Evolutionary conservation across 2,113 vertebrate species (phyloP).

Genomic region (Phodopus roborovskii): DNA sequence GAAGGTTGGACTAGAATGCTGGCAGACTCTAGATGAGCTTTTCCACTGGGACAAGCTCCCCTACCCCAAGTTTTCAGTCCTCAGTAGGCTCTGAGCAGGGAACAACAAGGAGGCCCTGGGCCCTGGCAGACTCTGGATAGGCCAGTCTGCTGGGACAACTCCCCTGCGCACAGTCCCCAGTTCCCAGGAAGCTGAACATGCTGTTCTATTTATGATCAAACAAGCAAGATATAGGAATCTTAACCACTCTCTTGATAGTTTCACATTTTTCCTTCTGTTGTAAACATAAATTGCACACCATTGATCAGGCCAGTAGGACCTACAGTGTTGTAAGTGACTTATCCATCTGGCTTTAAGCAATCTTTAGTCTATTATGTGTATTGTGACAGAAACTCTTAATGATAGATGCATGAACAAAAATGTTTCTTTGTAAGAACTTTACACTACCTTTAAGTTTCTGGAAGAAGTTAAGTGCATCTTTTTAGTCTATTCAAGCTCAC

Average conservation of each 20-base stretch:
- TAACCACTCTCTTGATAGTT: not conserved
- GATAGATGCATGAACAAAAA: not conserved
- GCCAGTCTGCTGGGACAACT: no score
- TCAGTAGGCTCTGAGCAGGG: no score
- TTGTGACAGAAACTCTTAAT: not conserved
- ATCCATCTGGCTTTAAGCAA: not conserved
- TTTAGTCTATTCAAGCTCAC: slow-evolving; percentile 1
- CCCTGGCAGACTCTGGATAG: no score
- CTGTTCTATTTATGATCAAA: no score
- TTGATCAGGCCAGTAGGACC: not conserved
- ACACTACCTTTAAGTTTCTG: not conserved
- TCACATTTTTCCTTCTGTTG: not conserved
- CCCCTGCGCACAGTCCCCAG: no score
- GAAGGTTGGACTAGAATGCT: no score
- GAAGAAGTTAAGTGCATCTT: not conserved
- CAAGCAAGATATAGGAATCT: not conserved
- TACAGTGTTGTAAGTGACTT: not conserved
- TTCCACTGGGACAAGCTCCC: not conserved
- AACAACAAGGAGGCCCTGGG: no score
- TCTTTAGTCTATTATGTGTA: not conserved
- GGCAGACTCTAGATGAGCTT: no score
- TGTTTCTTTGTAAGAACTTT: not conserved
- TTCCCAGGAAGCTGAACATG: no score
- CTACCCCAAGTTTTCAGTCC: no score
- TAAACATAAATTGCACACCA: not conserved